Percentiles rank a stretch among this genome's conserved stretches.
phyloP scores from a whole-genome alignment of 2,797 vertebrate genomes.

The Megaceryle alcyon region DNA sequence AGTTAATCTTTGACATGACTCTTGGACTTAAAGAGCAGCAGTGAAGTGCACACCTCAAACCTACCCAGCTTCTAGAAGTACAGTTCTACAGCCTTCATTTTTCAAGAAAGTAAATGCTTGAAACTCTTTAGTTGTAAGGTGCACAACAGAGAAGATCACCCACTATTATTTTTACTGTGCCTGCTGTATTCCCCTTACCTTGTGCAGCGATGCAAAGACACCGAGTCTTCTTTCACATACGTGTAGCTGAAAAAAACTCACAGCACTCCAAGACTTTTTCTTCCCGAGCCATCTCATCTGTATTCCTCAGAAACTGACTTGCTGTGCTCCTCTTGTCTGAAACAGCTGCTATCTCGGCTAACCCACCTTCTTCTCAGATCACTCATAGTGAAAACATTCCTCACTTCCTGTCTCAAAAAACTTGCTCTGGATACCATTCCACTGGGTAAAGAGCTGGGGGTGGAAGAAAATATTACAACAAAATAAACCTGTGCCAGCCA shows the following conservation, averaged over 20 bases:
- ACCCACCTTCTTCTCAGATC: conserved; percentile 62
- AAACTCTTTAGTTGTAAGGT: background rate
- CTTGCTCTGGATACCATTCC: conserved; percentile 68
- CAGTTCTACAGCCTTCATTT: background rate
- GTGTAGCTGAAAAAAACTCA: fast-evolving
- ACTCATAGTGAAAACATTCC: conserved; percentile 79
- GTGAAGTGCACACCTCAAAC: background rate
- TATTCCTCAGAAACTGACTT: conserved; percentile 19
- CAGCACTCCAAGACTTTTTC: background rate
- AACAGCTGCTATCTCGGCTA: conserved; percentile 62
- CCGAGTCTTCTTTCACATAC: background rate
- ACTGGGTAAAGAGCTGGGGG: conserved; percentile 55
- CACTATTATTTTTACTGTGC: background rate
- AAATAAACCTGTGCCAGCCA: conserved; percentile 1
- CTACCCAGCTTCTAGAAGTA: background rate
- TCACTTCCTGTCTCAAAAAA: conserved; percentile 85
- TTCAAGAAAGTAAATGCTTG: background rate
- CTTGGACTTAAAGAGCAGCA: background rate
- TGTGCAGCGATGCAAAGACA: conserved; percentile 7
- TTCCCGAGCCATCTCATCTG: conserved; percentile 48
- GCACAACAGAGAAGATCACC: background rate
- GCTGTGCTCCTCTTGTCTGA: background rate
- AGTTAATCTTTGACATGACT: conserved; percentile 52
- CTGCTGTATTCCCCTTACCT: conserved; percentile 55
- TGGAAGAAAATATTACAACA: conserved; percentile 9